These are phyloP conservation scores for Lasioglossum morio DNA, from an alignment of 2,888 invertebrate species.

Conservation along the genomic window DNA sequence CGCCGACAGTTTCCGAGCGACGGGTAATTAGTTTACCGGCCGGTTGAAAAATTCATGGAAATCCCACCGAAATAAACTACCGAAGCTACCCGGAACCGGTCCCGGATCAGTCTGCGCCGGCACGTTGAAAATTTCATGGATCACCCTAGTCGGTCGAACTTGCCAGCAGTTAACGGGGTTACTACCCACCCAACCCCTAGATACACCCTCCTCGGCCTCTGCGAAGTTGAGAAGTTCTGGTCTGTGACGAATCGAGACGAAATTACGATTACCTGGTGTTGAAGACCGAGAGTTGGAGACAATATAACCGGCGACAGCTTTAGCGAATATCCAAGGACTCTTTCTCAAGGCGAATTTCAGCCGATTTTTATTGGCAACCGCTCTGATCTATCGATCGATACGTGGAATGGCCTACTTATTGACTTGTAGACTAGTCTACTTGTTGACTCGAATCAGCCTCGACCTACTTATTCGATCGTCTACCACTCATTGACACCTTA, in stretches of 20 bases:
- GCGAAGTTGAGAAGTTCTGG: background rate
- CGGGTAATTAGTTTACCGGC: constrained; percentile 19
- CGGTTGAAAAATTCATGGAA: constrained; percentile 39
- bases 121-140: background rate
- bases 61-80: background rate
- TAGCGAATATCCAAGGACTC: background rate
- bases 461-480: background rate
- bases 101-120: background rate
- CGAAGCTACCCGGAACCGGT: background rate
- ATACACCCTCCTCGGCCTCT: background rate
- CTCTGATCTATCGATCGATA: background rate
- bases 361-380: background rate
- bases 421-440: background rate
- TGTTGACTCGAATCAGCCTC: background rate
- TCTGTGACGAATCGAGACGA: background rate
- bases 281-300: background rate
- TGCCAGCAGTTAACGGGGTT: background rate
- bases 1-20: constrained; percentile 1
- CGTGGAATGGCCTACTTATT: background rate
- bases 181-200: background rate
- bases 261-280: constrained; percentile 4
- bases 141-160: background rate
- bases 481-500: too few species aligned
- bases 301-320: background rate
- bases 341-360: background rate